Percentiles rank a stretch among this genome's conserved stretches.
These are phyloP conservation scores for Bathynomus jamesi DNA, from an alignment of 1,140 invertebrate genomes.

Conservation along the genomic window DNA sequence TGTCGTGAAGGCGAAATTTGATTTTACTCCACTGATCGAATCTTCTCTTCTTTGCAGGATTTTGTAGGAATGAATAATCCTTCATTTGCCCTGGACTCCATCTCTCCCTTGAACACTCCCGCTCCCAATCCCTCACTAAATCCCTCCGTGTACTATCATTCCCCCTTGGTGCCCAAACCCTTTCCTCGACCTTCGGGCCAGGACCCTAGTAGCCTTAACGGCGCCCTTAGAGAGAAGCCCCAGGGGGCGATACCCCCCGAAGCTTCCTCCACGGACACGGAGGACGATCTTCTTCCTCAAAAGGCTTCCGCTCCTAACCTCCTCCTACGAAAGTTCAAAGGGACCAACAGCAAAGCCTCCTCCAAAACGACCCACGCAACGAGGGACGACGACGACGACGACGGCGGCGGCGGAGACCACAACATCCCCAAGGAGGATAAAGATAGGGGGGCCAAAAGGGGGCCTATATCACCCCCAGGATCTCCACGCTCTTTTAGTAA, in stretches of 20 bases:
- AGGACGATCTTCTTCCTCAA: neutral
- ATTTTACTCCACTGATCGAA: no score
- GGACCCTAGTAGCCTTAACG: neutral
- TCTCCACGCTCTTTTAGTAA: neutral
- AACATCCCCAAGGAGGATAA: neutral
- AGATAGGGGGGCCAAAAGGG: neutral
- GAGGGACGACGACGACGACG: no score
- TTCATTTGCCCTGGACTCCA: no score
- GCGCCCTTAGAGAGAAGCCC: neutral
- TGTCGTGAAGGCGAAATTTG: no score
- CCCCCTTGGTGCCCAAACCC: neutral
- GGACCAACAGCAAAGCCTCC: no score
- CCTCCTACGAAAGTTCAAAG: neutral
- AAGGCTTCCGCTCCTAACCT: neutral
- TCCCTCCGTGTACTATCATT: neutral
- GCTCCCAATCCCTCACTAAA: no score
- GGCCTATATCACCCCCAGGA: neutral
- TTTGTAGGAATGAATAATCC: no score
- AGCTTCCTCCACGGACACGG: neutral
- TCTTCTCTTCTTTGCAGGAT: no score
- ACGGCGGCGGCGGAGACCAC: neutral
- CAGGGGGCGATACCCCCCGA: neutral
- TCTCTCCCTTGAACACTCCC: no score
- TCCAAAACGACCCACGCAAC: no score
- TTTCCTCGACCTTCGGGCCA: neutral